phyloP scores from a whole-genome alignment of 2,797 vertebrate genomes.

The Ctenosaura bakeri region DNA sequence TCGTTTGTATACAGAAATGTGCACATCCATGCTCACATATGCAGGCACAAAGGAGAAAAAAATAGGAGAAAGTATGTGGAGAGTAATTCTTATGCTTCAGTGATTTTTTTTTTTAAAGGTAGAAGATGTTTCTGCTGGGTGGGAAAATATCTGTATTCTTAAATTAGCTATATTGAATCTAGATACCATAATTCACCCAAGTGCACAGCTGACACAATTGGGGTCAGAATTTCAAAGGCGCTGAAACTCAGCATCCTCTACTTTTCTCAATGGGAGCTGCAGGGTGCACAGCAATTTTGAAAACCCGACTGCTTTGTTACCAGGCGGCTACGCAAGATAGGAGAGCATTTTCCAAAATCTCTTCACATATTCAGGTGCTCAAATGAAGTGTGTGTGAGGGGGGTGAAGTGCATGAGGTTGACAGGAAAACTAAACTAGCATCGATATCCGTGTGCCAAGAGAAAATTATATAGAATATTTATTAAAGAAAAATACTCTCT shows the following conservation, averaged over 20 bases:
- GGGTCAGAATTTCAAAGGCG: slow-evolving; percentile 49
- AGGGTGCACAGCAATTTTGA: slow-evolving; percentile 45
- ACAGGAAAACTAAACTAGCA: slow-evolving; percentile 17
- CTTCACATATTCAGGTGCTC: background rate
- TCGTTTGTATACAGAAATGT: background rate
- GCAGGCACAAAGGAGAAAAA: background rate
- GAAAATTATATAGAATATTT: slow-evolving; percentile 34
- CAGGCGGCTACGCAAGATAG: background rate
- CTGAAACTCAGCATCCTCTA: slow-evolving; percentile 42
- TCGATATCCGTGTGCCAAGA: background rate
- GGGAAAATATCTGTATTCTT: slow-evolving; percentile 38
- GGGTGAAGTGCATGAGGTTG: background rate
- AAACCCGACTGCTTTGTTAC: slow-evolving; percentile 27
- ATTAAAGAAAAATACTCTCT: slow-evolving; percentile 17
- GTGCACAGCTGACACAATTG: slow-evolving; percentile 49
- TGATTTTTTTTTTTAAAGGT: background rate
- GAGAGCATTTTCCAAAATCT: background rate
- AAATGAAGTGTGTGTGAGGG: slow-evolving; percentile 27
- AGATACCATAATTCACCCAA: slow-evolving; percentile 51
- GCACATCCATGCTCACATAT: no score
- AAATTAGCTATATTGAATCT: slow-evolving; percentile 49
- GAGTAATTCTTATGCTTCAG: slow-evolving; percentile 1
- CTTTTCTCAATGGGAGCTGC: slow-evolving; percentile 43
- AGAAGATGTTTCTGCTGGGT: slow-evolving; percentile 25
- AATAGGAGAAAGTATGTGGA: background rate